A percentile compares a stretch with the other conserved stretches of the same genome.
Evolutionary conservation across 2,797 vertebrate species (phyloP).

Genomic region (Limosa lapponica): DNA sequence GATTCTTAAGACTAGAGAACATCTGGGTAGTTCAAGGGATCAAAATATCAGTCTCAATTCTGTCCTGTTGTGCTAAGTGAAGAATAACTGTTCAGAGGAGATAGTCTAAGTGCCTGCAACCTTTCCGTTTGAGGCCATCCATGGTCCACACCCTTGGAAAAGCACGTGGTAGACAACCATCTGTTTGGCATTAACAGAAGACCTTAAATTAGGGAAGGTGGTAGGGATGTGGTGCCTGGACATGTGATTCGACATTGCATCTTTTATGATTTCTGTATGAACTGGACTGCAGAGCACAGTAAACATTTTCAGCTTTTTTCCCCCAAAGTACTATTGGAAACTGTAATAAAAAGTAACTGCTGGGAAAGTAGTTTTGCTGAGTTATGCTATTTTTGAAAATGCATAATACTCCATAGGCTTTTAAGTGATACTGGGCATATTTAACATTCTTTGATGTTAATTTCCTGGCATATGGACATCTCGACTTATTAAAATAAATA

Average conservation of each 20-base stretch:
- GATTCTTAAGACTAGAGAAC: neutral
- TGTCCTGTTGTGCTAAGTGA: neutral
- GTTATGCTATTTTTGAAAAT: conserved; percentile 54
- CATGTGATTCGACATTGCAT: neutral
- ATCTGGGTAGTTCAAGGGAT: neutral
- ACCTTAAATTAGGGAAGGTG: neutral
- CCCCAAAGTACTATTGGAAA: neutral
- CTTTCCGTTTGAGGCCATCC: neutral
- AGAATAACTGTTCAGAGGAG: neutral
- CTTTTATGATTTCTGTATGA: neutral
- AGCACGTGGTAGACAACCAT: neutral
- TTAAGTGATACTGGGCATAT: conserved; percentile 50
- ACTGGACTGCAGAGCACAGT: neutral
- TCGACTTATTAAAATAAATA: conserved; percentile 76
- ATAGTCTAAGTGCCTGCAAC: neutral
- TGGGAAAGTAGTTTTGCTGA: conserved; percentile 58
- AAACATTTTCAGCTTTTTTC: neutral
- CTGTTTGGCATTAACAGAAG: neutral
- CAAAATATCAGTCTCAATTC: neutral
- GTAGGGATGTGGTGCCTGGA: neutral
- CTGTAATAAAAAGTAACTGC: conserved; percentile 42
- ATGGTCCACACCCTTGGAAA: neutral
- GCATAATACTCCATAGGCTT: conserved; percentile 50
- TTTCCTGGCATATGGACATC: conserved; percentile 77
- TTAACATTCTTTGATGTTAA: conserved; percentile 79